These are phyloP conservation scores for Drosophila cracens DNA, from an alignment of 2,888 invertebrate genomes.

Conservation along the genomic window DNA sequence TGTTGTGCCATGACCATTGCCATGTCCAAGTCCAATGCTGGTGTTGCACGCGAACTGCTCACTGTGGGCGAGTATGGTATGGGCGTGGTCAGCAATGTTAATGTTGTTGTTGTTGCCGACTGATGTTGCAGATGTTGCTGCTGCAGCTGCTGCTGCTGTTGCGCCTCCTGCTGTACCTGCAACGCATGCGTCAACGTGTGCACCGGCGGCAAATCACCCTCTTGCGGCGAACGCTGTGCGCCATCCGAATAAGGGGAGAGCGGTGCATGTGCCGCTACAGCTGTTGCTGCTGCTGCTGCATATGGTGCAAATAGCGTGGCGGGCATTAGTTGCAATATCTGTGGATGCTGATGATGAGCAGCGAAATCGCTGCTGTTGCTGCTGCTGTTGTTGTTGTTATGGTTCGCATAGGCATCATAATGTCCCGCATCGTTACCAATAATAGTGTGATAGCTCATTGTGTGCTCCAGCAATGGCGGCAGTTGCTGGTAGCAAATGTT, in stretches of 20 bases:
- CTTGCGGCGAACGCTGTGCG: slow-evolving; percentile 80
- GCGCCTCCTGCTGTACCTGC: slow-evolving; percentile 72
- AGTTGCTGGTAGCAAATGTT: slow-evolving; percentile 84
- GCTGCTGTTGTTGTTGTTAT: not conserved
- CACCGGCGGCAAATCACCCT: slow-evolving; percentile 82
- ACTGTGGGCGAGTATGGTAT: slow-evolving; percentile 79
- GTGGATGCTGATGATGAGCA: slow-evolving; percentile 67
- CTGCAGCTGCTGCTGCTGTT: slow-evolving; percentile 57
- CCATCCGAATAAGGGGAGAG: slow-evolving; percentile 72
- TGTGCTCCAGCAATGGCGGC: slow-evolving; percentile 86
- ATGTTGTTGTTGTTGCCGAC: slow-evolving; percentile 42
- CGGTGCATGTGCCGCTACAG: slow-evolving; percentile 52
- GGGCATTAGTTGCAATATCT: slow-evolving; percentile 83
- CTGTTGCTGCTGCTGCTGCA: slow-evolving; percentile 67
- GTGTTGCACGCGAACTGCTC: slow-evolving; percentile 85
- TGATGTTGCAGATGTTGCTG: slow-evolving; percentile 65
- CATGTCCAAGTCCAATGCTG: slow-evolving; percentile 81
- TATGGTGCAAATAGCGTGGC: slow-evolving; percentile 77
- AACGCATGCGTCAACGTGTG: slow-evolving; percentile 71
- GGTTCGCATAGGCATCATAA: slow-evolving; percentile 49
- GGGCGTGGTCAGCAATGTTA: slow-evolving; percentile 62
- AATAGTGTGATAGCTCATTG: slow-evolving; percentile 91
- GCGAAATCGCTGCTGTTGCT: slow-evolving; percentile 65
- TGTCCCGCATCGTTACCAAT: slow-evolving; percentile 88
- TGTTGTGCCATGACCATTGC: slow-evolving; percentile 59